Evolutionary conservation across 2,797 vertebrate species (phyloP).

Genomic region (Rhynchotus rufescens): DNA sequence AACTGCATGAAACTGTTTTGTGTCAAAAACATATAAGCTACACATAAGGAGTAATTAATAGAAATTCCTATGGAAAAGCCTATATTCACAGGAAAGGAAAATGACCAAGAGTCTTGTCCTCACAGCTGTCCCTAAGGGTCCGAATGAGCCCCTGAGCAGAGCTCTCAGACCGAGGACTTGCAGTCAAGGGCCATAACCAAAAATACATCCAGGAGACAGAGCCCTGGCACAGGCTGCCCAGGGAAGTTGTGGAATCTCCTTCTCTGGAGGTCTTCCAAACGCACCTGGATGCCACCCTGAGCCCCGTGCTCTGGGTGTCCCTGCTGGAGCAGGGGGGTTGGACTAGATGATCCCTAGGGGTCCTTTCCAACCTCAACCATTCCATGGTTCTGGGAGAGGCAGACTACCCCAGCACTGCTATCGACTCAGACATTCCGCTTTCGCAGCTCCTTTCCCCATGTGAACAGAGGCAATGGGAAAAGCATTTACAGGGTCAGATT

Average conservation of each 20-base stretch:
- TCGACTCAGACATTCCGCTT: not conserved
- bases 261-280: too few species aligned
- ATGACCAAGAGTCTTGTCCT: not conserved
- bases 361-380: too few species aligned
- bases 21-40: not conserved
- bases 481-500: not conserved
- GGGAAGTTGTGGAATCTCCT: too few species aligned
- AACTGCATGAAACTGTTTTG: not conserved
- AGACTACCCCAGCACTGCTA: not conserved
- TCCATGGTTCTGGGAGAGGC: not conserved
- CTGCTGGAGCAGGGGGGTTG: too few species aligned
- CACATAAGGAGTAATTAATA: not conserved
- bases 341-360: too few species aligned
- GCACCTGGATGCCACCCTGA: too few species aligned
- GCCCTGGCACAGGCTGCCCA: too few species aligned
- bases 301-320: too few species aligned
- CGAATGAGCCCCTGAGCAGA: not conserved
- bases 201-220: not conserved
- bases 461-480: not conserved
- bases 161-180: not conserved
- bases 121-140: not conserved
- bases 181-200: not conserved
- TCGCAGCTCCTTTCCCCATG: not conserved
- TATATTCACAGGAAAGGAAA: not conserved
- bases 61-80: not conserved